Base-by-base conservation (phyloP, 2,888 invertebrate genomes). In the Oscheius sp. region DNA sequence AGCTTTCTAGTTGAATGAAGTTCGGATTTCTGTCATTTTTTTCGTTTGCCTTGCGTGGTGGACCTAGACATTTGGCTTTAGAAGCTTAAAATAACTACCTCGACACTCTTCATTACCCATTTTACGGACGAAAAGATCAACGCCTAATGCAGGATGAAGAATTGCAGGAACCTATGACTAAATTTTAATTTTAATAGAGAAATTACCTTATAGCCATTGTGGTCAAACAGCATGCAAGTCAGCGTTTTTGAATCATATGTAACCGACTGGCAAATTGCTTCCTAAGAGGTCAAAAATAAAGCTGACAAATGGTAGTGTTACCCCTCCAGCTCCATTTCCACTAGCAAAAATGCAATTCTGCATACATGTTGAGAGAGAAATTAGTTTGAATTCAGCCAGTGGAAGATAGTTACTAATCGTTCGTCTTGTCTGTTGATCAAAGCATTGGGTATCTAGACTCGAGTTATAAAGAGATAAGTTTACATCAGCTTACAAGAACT, bases 391-490 rank as follows among this genome's bases (percentile, higher is more conserved):
- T 64, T 82, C 82, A 8, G 81, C 79, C 27, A 85, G 76, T 12
- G 85, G 85, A 34, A 79, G 79, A 46, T 78, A 81, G 53, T 85
- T 85, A 31, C 82, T 83, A 23, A 85, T 80, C 27, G 83, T 75
- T 48, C 79, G 69, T 27, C 82, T 72, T 2, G 75, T 66, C 0
- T 34, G 34, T 10, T 48, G 64, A 12, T 33, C 64, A 23, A 34
- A 42, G 45, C 67, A 58, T 34, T 58, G 45, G 6, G 2, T 33
- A 27, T 67, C 57, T 46, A 1, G 23, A 53, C 57, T 4, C 3
- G 17, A 20, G 10, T 31, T 8, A 48, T n/a, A 17, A 50, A 27
- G 8, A 0, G 50, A 12, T 15, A 39, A 58, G n/a, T n/a, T n/a
- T n/a, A n/a, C n/a, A n/a, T 12, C 3, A 57, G 70, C 75, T 71